These are phyloP conservation scores for Thereva nobilitata DNA, from an alignment of 2,888 invertebrate species.

Conservation along the genomic window DNA sequence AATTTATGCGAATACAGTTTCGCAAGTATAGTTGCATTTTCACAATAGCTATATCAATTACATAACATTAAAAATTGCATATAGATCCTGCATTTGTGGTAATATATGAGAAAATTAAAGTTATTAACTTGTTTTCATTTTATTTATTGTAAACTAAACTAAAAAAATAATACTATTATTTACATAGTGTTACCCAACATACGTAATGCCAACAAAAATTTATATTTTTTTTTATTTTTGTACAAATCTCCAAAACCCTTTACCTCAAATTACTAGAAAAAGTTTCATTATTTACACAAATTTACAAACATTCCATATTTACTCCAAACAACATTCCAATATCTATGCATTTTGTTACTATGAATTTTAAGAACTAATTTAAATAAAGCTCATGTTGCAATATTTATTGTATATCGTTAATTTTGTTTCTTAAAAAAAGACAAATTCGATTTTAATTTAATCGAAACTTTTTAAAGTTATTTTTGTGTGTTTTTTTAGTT, in stretches of 20 bases:
- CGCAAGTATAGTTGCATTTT: too few relatives aligned
- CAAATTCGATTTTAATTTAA: too few relatives aligned
- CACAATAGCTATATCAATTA: too few relatives aligned
- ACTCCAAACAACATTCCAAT: constrained; percentile 26
- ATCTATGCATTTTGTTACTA: constrained; percentile 2
- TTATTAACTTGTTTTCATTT: constrained; percentile 46
- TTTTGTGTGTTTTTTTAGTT: too few relatives aligned
- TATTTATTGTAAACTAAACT: constrained; percentile 46
- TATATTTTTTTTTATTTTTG: constrained; percentile 16
- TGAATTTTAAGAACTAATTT: background rate
- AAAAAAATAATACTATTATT: constrained; percentile 16
- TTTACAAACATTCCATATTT: constrained; percentile 14
- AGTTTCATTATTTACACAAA: constrained; percentile 22
- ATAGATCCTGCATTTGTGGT: too few relatives aligned
- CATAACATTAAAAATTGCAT: too few relatives aligned
- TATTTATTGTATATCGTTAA: too few relatives aligned
- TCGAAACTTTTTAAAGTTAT: too few relatives aligned
- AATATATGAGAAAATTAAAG: too few relatives aligned
- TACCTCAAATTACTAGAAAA: constrained; percentile 6
- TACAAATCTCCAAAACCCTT: background rate
- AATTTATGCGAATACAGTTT: too few relatives aligned
- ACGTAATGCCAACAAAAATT: constrained; percentile 20
- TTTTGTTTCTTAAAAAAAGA: too few relatives aligned
- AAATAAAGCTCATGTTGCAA: constrained; percentile 7
- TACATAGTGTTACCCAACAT: constrained; percentile 4